Evolutionary conservation across 2,113 vertebrate species (phyloP).

Genomic region (Smithornis capensis): DNA sequence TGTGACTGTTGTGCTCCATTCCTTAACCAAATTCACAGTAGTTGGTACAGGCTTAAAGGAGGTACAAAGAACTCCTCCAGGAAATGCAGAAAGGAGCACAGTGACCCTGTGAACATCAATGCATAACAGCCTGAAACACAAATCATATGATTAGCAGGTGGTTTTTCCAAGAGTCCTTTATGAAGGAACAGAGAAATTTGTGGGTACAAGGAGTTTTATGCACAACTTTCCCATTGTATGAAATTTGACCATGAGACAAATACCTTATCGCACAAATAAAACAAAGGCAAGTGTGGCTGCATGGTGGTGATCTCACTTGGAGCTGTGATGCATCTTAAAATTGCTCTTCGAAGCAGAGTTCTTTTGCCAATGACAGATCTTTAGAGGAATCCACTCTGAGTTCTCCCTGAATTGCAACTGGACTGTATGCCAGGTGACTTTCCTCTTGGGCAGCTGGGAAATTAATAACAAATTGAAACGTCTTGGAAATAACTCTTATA

Average conservation of each 20-base stretch:
- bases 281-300: accelerated
- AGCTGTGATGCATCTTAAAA: background rate
- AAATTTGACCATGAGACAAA: background rate
- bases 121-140: background rate
- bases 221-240: background rate
- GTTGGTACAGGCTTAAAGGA: background rate
- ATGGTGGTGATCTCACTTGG: too few species aligned
- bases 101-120: background rate
- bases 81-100: background rate
- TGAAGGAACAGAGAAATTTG: background rate
- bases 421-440: background rate
- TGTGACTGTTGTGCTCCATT: background rate
- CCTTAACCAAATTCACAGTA: background rate
- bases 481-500: background rate
- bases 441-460: background rate
- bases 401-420: background rate
- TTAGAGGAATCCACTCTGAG: background rate
- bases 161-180: background rate
- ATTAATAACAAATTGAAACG: background rate
- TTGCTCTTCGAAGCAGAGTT: background rate
- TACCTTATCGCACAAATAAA: background rate
- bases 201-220: background rate
- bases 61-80: background rate
- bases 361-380: background rate
- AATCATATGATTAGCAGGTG: background rate